Evolutionary conservation across 2,797 vertebrate species (phyloP).

Genomic region (Pseudochirops cupreus): DNA sequence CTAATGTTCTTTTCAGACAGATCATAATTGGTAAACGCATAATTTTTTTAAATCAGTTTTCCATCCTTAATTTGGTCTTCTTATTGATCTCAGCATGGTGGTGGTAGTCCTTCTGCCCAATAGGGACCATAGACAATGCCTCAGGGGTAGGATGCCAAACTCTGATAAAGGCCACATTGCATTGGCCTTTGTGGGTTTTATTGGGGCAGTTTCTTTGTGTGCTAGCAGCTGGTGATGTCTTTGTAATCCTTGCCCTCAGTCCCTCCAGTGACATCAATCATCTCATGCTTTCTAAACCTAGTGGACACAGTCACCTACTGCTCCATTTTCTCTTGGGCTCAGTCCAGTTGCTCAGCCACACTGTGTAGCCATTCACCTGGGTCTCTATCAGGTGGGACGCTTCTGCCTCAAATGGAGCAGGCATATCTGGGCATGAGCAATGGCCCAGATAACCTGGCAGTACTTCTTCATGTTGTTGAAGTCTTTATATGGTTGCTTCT

Average conservation of each 20-base stretch:
- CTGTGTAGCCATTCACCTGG: slow-evolving; percentile 93
- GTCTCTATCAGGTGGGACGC: slow-evolving; percentile 92
- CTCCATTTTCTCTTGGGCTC: slow-evolving; percentile 95
- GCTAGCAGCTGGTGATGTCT: slow-evolving; percentile 96
- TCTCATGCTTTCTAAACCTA: slow-evolving; percentile 94
- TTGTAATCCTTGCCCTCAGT: slow-evolving; percentile 96
- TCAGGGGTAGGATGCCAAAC: slow-evolving; percentile 96
- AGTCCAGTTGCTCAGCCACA: slow-evolving; percentile 93
- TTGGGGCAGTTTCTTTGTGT: slow-evolving; percentile 96
- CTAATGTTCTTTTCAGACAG: slow-evolving; percentile 97
- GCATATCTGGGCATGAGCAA: slow-evolving; percentile 95
- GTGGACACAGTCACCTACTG: slow-evolving; percentile 88
- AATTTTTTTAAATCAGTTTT: slow-evolving; percentile 90
- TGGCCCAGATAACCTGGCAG: slow-evolving; percentile 80
- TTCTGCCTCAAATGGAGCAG: slow-evolving; percentile 88
- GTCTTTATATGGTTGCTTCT: slow-evolving; percentile 97
- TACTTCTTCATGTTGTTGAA: slow-evolving; percentile 94
- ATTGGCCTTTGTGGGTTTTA: slow-evolving; percentile 94
- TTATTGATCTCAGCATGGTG: slow-evolving; percentile 96
- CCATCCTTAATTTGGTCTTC: slow-evolving; percentile 95
- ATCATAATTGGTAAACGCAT: slow-evolving; percentile 94
- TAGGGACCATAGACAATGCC: slow-evolving; percentile 95
- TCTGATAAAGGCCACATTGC: slow-evolving; percentile 95
- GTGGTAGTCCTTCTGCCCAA: slow-evolving; percentile 96
- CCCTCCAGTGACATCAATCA: slow-evolving; percentile 95